Conservation (phyloP, 2,888 invertebrate genomes). For the Selenia dentaria region DNA sequence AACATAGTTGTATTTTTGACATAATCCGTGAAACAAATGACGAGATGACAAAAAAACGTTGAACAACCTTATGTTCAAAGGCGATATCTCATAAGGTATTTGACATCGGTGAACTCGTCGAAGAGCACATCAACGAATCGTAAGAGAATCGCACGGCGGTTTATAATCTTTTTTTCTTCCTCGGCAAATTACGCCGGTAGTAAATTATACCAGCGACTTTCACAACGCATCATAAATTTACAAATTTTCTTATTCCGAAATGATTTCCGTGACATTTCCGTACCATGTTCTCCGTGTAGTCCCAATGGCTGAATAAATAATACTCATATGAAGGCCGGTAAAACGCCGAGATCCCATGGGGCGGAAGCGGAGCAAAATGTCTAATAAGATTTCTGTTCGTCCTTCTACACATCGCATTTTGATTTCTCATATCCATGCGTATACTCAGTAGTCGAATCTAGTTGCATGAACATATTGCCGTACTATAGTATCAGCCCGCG, state of each 20-base stretch:
- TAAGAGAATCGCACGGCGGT: too few species aligned
- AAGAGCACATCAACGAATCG: too few species aligned
- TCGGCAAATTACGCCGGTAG: too few species aligned
- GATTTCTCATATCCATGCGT: background rate
- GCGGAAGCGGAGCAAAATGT: background rate
- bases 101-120: too few species aligned
- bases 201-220: background rate
- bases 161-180: too few species aligned
- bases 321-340: constrained; percentile 8
- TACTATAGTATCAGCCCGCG: too few species aligned
- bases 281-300: background rate
- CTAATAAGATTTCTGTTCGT: constrained; percentile 14
- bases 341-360: constrained; percentile 9
- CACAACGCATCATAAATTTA: background rate
- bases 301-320: constrained; percentile 20
- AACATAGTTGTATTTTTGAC: too few species aligned
- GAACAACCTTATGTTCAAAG: too few species aligned
- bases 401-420: constrained; percentile 1
- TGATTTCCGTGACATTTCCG: background rate
- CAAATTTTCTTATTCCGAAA: background rate
- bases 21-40: too few species aligned
- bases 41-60: too few species aligned
- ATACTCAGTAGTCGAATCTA: constrained; percentile 3
- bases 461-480: constrained; percentile 7
- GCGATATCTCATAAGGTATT: too few species aligned